Base-by-base conservation (phyloP, 2,888 invertebrate species). In the Chymomyza procnemis region DNA sequence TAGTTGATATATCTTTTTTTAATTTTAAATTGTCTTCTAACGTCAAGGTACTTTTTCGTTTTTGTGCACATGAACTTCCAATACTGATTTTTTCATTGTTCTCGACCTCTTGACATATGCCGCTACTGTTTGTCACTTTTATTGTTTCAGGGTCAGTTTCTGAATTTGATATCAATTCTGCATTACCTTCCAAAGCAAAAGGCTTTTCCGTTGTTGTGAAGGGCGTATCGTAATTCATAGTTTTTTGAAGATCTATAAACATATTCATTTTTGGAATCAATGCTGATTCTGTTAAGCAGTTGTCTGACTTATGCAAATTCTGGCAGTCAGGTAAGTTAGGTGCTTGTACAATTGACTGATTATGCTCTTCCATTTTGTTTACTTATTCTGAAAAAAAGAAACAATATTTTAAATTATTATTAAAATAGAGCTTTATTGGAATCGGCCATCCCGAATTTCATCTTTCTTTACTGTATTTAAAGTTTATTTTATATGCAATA, bases 11-110 rank as follows among this genome's bases (percentile, higher is more conserved):
- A 30, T 75, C 61, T 54, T 84, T 84, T 46, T 84, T 84, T 14
- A 56, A 71, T 3, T 67, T 72, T 30, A 73, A 62, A 60, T 73
- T 73, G 4, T 83, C 85, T 16, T 86, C 86, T 14, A 68, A 64
- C 5, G 41, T 66, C n/a, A 64, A 50, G 1, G 82, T 55, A 34
- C 71, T 82, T 57, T 80, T 82, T 41, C 73, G 73, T 22, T 74
- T 73, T 18, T 70, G 73, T 22, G 67, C 74, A 21, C 64, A 61
- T 16, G 34, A 12, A 41, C 9, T 41, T 55, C n/a, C 41, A 41
- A 47, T 41, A 12, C 12, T 4, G 18, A 12, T 19, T 19, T 46
- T 59, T 19, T 59, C 18, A 21, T 41, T 59, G 21, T 59, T 41
- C 18, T 19, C 18, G 12, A 21, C 21, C 14, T 18, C 46, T 19